A percentile compares a stretch with the other conserved stretches of the same genome.
Evolutionary conservation across 1,140 invertebrate genomes (phyloP).

Genomic region (Penaeus vannamei): DNA sequence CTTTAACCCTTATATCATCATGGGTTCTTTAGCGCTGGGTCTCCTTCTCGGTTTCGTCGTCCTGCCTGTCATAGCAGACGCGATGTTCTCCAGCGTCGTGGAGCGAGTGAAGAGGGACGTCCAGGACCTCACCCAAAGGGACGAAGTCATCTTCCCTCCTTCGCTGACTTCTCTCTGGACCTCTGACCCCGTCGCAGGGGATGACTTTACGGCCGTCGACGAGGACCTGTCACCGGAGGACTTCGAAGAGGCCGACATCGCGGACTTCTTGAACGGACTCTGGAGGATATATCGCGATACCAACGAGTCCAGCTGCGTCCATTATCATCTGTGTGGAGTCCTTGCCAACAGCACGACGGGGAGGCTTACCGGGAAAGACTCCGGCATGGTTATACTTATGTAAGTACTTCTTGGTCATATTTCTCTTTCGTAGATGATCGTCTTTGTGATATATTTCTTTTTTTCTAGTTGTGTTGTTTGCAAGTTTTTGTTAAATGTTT

Average conservation of each 20-base stretch:
- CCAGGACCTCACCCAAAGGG: not conserved
- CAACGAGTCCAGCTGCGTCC: conserved; percentile 43
- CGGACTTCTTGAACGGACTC: conserved; percentile 51
- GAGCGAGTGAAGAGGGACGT: not conserved
- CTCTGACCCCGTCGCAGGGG: conserved; percentile 9
- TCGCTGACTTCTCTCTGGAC: conserved; percentile 46
- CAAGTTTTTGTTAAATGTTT: no score
- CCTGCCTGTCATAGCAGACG: conserved; percentile 31
- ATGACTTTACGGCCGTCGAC: no score
- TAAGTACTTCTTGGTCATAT: not conserved
- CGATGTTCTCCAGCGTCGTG: not conserved
- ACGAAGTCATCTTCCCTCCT: conserved; percentile 23
- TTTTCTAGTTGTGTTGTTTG: not conserved
- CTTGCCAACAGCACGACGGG: conserved; percentile 20
- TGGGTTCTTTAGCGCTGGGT: conserved; percentile 55
- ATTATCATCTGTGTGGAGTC: conserved; percentile 37
- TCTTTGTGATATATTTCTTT: not conserved
- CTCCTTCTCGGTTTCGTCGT: conserved; percentile 54
- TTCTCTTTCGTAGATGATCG: not conserved
- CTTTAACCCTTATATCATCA: conserved; percentile 40
- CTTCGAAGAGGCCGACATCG: not conserved
- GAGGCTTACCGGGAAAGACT: conserved; percentile 4
- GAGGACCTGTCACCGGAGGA: no score
- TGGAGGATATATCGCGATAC: conserved; percentile 44
- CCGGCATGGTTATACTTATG: conserved; percentile 42